Evolutionary conservation across 2,797 vertebrate species (phyloP), one percentile per base, ranked within the genome.

Genomic region (Oreortyx pictus): DNA sequence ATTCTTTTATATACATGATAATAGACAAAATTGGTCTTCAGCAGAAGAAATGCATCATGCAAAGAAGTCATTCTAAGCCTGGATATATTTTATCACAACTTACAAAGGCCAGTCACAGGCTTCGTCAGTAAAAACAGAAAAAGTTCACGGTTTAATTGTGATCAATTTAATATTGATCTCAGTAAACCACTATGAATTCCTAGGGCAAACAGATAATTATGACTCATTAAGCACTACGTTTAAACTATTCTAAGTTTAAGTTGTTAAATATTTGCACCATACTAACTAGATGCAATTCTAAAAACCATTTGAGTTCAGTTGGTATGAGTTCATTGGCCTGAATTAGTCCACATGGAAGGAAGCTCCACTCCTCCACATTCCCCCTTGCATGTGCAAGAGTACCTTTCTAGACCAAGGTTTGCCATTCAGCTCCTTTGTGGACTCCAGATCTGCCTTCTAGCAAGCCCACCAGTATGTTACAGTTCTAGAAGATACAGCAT

Each of bases 351-450:
- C 39, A 23, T 18, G 27, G 31, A 46, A 27, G 43, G 27, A 49
- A 24, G 6, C n/a, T 29, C n/a, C 0, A 0, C 7, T 11, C 6
- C 27, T 56, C 29, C 12, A 5, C 0, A 0, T 14, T 61, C 19
- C 49, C 78, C 54, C 29, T 29, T 14, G 39, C 39, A 41, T 14
- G 9, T 67, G 12, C 49, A 61, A 44, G 41, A 44, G 41, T 17
- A 65, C 50, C 23, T 37, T 22, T 60, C 61, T 7, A 46, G 35
- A 5, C 5, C 72, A 27, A 64, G 16, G 17, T 73, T 66, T 81
- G 44, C 31, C 13, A 25, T 23, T 33, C 50, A 39, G 15, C 0
- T 46, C 37, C n/a, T 27, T 31, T 19, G 17, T 0, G 3, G 47
- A 24, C 37, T 18, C 29, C 29, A 68, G 37, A 14, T 37, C 10